These are phyloP conservation scores for Nansenia antarctica DNA, from an alignment of 2,113 vertebrate genomes.

Conservation along the genomic window DNA sequence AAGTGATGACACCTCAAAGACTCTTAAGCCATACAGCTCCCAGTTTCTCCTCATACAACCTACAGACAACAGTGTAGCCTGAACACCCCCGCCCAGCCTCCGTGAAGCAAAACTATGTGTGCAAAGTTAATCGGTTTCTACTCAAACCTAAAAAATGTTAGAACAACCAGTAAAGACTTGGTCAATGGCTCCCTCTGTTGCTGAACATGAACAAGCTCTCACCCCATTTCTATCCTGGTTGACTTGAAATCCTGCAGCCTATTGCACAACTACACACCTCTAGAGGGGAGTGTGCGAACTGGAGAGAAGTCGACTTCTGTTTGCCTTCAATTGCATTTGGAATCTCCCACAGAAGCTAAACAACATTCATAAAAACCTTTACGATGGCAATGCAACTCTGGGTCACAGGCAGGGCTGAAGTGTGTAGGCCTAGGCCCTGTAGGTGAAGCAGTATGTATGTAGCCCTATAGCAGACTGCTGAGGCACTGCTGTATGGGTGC, in stretches of 20 bases:
- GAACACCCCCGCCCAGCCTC: not conserved
- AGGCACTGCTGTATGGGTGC: too few relatives aligned
- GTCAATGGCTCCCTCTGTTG: conserved; percentile 7
- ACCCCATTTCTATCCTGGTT: not conserved
- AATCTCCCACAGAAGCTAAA: not conserved
- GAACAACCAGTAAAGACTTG: not conserved
- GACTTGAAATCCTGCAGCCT: not conserved
- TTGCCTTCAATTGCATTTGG: too few relatives aligned
- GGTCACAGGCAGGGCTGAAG: not conserved
- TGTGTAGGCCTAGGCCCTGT: too few relatives aligned
- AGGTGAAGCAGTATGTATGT: too few relatives aligned
- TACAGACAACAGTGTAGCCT: not conserved
- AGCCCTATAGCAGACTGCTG: too few relatives aligned
- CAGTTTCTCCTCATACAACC: not conserved
- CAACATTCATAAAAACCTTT: not conserved
- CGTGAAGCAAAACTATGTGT: not conserved
- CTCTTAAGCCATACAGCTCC: not conserved
- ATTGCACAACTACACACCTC: not conserved
- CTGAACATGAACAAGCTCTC: not conserved
- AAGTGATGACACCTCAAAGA: not conserved
- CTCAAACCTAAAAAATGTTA: not conserved
- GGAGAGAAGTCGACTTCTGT: not conserved
- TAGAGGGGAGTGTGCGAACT: not conserved
- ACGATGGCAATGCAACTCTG: not conserved
- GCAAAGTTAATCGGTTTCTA: not conserved